Percentiles rank a stretch among this genome's conserved stretches.
Evolutionary conservation across 2,113 vertebrate species (phyloP).

Genomic region (Xenopus borealis): DNA sequence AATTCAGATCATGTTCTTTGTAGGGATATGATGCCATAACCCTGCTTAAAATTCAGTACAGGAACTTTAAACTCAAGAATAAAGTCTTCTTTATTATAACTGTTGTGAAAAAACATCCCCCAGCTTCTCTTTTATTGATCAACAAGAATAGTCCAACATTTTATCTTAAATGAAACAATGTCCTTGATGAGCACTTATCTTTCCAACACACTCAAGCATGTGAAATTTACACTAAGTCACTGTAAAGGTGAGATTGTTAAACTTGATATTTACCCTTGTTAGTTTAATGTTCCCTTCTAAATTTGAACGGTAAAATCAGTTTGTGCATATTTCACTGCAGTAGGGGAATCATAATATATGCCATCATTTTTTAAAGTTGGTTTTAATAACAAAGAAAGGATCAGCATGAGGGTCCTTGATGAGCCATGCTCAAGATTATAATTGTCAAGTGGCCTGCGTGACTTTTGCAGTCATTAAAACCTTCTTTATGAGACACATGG

Average conservation of each 20-base stretch:
- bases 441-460: constrained; percentile 21
- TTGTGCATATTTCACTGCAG: constrained; percentile 20
- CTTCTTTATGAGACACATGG: constrained; percentile 34
- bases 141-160: background rate
- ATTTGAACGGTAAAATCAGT: constrained; percentile 18
- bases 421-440: constrained; percentile 23
- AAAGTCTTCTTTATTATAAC: background rate
- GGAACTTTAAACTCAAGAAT: background rate
- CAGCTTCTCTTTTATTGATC: background rate
- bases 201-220: constrained; percentile 1
- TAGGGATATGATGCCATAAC: too few relatives aligned
- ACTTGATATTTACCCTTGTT: background rate
- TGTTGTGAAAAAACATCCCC: background rate
- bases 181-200: background rate
- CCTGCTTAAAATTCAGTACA: too few relatives aligned
- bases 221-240: constrained; percentile 1
- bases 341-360: constrained; percentile 31
- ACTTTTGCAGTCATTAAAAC: constrained; percentile 40
- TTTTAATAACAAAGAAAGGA: constrained; percentile 6
- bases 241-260: background rate
- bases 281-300: background rate
- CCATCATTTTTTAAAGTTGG: background rate
- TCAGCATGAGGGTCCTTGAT: constrained; percentile 2
- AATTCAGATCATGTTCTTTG: too few relatives aligned
- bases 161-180: constrained; percentile 14